Evolutionary conservation across 2,888 invertebrate genomes (phyloP).

Genomic region (Caenorhabditis sp.): DNA sequence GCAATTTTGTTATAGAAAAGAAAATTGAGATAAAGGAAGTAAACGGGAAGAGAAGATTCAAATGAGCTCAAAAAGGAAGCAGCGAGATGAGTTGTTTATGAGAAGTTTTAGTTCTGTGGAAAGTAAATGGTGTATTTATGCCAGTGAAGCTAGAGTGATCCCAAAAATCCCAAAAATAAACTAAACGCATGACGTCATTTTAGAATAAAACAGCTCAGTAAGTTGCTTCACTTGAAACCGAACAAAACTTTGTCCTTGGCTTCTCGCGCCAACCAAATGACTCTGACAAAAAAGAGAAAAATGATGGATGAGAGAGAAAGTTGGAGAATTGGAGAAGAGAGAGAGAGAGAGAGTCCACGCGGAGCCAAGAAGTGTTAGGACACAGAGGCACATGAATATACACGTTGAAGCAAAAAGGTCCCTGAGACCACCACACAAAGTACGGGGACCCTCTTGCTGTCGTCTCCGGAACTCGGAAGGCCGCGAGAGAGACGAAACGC

Average conservation of each 20-base stretch:
- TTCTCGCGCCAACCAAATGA: constrained; percentile 8
- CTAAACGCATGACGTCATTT: background rate
- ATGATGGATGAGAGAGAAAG: constrained; percentile 39
- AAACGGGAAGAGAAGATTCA: background rate
- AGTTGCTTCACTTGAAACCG: constrained; percentile 3
- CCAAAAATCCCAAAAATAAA: too few relatives aligned
- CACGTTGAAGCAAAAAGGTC: constrained; percentile 16
- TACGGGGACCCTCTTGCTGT: constrained; percentile 5
- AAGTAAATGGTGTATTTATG: too few relatives aligned
- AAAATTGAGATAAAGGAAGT: constrained; percentile 1
- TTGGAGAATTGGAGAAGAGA: constrained; percentile 9
- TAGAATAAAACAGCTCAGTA: too few relatives aligned
- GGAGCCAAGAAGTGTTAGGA: constrained; percentile 42
- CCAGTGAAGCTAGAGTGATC: too few relatives aligned
- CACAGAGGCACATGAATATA: constrained; percentile 8
- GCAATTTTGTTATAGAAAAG: background rate
- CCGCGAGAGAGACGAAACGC: background rate
- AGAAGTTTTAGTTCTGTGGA: background rate
- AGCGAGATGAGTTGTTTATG: constrained; percentile 1
- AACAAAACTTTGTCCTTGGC: too few relatives aligned
- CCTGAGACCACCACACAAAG: constrained; percentile 50
- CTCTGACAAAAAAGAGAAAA: constrained; percentile 21
- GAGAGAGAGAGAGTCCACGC: background rate
- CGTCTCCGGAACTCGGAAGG: background rate
- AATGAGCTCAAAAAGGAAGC: background rate